phyloP scores from a whole-genome alignment of 2,797 vertebrate genomes.

The Eulemur rubriventer region DNA sequence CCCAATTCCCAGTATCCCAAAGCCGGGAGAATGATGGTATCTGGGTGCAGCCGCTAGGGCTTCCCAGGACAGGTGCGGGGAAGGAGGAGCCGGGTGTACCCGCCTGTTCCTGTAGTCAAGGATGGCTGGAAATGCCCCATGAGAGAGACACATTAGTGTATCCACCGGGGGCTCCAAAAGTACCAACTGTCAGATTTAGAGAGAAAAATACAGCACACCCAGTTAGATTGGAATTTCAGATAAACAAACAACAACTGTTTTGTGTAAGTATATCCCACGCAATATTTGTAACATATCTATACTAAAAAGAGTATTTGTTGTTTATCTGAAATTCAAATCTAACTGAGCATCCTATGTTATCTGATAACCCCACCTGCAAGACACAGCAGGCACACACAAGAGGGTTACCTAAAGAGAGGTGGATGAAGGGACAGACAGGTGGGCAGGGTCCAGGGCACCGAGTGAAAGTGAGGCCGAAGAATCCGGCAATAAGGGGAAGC shows the following conservation, averaged over 20 bases:
- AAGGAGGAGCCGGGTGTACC: not conserved
- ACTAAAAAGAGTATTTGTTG: not conserved
- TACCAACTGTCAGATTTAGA: not conserved
- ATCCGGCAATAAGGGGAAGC: not conserved
- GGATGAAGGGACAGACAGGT: not conserved
- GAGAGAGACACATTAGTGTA: not conserved
- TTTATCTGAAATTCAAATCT: not conserved
- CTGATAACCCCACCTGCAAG: not conserved
- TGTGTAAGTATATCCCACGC: not conserved
- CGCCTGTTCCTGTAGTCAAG: too few species aligned
- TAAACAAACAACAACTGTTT: not conserved
- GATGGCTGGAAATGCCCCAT: not conserved
- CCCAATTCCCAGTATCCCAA: not conserved
- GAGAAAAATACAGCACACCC: not conserved
- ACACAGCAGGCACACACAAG: not conserved
- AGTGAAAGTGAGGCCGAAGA: not conserved
- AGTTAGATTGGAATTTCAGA: not conserved
- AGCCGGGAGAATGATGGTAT: not conserved
- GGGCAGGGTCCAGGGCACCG: not conserved
- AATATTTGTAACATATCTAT: not conserved
- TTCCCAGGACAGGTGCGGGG: not conserved
- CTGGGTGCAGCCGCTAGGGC: not conserved
- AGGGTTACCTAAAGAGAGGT: not conserved
- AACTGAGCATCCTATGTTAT: not conserved
- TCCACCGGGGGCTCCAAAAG: not conserved